A percentile compares a stretch with the other conserved stretches of the same genome.
These are phyloP conservation scores for Coleophora deauratella DNA, from an alignment of 2,888 invertebrate genomes.

Conservation along the genomic window DNA sequence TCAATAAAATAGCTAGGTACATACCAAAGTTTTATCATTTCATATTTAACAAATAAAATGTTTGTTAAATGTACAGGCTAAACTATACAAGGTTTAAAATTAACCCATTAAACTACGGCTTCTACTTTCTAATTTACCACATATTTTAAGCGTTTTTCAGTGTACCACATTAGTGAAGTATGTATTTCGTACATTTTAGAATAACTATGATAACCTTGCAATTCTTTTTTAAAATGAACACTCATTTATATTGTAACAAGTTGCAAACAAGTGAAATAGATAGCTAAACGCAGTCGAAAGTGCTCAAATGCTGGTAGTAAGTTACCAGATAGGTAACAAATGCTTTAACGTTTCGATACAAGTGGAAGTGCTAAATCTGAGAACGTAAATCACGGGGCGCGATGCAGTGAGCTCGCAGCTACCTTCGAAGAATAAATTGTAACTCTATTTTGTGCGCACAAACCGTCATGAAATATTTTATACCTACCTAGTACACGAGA, in stretches of 20 bases:
- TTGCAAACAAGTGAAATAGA: too few species aligned
- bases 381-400: slow-evolving; percentile 46
- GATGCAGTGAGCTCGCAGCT: slow-evolving; percentile 26
- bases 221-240: too few species aligned
- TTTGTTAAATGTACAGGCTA: neutral
- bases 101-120: too few species aligned
- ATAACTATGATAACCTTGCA: too few species aligned
- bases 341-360: slow-evolving; percentile 56
- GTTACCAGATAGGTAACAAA: slow-evolving; percentile 47
- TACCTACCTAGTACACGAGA: slow-evolving; percentile 17
- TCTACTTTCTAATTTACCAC: too few species aligned
- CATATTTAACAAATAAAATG: neutral
- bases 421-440: slow-evolving; percentile 40
- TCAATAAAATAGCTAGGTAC: neutral
- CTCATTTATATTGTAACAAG: too few species aligned
- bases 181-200: too few species aligned
- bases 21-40: too few species aligned
- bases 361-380: slow-evolving; percentile 56
- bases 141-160: too few species aligned
- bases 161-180: too few species aligned
- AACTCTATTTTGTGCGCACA: slow-evolving; percentile 35
- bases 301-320: slow-evolving; percentile 22
- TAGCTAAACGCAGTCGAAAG: slow-evolving; percentile 18
- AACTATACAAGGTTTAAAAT: too few species aligned
- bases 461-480: slow-evolving; percentile 25